A percentile compares a stretch with the other conserved stretches of the same genome.
phyloP scores from a whole-genome alignment of 2,797 vertebrate genomes.

The Hypotaenidia philippensis region DNA sequence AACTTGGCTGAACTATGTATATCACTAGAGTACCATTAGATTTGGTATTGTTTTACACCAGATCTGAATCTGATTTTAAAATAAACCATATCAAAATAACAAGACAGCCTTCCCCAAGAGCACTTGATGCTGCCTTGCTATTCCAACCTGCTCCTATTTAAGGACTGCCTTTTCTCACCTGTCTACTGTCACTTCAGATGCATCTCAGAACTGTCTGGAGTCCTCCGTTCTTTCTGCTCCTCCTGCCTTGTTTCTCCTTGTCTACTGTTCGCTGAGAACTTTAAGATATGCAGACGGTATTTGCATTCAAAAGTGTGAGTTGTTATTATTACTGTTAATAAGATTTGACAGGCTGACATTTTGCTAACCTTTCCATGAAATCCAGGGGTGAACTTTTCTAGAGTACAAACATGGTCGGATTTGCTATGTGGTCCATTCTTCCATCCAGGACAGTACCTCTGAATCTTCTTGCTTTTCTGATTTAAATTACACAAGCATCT shows the following conservation, averaged over 20 bases:
- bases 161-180: background rate
- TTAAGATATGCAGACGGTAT: background rate
- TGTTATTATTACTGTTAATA: conserved; percentile 26
- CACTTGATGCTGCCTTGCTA: background rate
- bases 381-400: background rate
- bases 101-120: background rate
- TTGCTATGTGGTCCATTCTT: background rate
- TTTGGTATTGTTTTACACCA: background rate
- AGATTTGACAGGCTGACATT: conserved; percentile 35
- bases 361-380: background rate
- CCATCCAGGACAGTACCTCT: background rate
- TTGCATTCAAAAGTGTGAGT: background rate
- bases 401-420: background rate
- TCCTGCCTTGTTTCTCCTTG: background rate
- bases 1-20: background rate
- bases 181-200: background rate
- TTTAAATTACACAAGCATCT: background rate
- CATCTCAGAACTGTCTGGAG: background rate
- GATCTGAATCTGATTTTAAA: background rate
- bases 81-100: background rate
- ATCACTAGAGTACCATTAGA: background rate
- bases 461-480: background rate
- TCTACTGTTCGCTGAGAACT: background rate
- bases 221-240: background rate
- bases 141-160: fast-evolving